phyloP scores from a whole-genome alignment of 2,888 invertebrate genomes.

The Calameuta idolon region DNA sequence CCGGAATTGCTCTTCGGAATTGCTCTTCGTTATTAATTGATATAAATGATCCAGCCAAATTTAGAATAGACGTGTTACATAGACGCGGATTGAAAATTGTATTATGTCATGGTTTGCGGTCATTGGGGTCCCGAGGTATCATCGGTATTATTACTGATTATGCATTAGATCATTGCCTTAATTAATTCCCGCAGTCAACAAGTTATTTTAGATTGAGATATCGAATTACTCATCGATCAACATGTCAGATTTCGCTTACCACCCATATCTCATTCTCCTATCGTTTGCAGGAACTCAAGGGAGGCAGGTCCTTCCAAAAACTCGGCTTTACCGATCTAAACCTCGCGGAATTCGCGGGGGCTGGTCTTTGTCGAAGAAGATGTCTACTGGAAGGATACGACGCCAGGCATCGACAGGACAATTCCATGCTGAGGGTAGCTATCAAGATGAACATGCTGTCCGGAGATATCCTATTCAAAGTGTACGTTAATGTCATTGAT shows the following conservation, averaged over 20 bases:
- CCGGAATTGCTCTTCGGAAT: too few species aligned
- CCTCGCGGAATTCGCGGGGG: conserved; percentile 95
- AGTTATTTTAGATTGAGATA: not conserved
- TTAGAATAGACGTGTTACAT: not conserved
- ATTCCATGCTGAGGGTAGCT: conserved; percentile 92
- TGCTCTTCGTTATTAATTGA: not conserved
- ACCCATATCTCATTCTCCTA: not conserved
- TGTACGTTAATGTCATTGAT: conserved; percentile 74
- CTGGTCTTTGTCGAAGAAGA: conserved; percentile 86
- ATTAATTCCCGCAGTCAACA: not conserved
- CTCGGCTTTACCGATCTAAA: conserved; percentile 98
- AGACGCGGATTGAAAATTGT: not conserved
- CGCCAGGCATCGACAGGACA: conserved; percentile 91
- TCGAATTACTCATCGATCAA: not conserved
- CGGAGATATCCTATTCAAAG: conserved; percentile 97
- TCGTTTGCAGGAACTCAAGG: conserved; percentile 74
- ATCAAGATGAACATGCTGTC: conserved; percentile 95
- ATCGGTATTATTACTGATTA: not conserved
- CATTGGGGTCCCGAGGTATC: not conserved
- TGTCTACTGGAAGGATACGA: conserved; percentile 97
- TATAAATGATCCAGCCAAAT: not conserved
- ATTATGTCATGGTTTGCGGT: not conserved
- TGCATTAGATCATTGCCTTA: not conserved
- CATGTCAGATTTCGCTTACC: not conserved
- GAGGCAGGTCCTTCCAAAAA: conserved; percentile 91